Percentiles rank a stretch among this genome's conserved stretches.
Conservation (phyloP, 2,113 vertebrate genomes). For the Limnothrissa miodon region DNA sequence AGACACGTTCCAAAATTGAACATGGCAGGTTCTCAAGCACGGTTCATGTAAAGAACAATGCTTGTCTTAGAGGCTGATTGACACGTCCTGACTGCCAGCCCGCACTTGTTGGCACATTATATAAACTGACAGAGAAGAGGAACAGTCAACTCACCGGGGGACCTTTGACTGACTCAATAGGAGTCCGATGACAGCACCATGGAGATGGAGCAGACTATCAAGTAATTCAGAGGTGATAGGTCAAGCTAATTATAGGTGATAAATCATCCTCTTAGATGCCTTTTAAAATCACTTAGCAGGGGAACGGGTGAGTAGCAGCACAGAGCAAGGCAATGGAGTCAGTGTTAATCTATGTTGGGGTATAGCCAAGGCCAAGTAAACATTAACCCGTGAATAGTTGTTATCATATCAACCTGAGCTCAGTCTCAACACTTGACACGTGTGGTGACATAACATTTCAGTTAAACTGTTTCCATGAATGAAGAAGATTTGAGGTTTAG, state of each 20-base stretch:
- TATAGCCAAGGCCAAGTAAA: background rate
- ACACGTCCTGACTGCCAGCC: background rate
- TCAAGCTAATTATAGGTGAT: background rate
- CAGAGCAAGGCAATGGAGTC: background rate
- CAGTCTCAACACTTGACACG: background rate
- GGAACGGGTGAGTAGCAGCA: background rate
- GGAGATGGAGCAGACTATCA: slow-evolving; percentile 8
- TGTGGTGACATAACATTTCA: background rate
- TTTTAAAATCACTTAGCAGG: background rate
- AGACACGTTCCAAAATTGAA: background rate
- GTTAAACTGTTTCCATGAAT: background rate
- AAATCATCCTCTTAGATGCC: background rate
- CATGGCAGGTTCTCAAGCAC: background rate
- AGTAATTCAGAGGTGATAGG: background rate
- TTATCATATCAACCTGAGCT: background rate
- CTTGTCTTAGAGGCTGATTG: background rate
- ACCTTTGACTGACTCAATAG: background rate
- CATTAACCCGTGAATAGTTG: background rate
- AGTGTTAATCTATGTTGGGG: background rate
- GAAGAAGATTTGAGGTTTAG: background rate
- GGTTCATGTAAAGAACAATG: background rate
- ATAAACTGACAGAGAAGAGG: background rate
- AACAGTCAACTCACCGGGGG: background rate
- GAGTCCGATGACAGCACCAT: background rate
- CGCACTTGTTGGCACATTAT: background rate